Conservation (phyloP, 2,113 vertebrate genomes). For the Callospermophilus lateralis region DNA sequence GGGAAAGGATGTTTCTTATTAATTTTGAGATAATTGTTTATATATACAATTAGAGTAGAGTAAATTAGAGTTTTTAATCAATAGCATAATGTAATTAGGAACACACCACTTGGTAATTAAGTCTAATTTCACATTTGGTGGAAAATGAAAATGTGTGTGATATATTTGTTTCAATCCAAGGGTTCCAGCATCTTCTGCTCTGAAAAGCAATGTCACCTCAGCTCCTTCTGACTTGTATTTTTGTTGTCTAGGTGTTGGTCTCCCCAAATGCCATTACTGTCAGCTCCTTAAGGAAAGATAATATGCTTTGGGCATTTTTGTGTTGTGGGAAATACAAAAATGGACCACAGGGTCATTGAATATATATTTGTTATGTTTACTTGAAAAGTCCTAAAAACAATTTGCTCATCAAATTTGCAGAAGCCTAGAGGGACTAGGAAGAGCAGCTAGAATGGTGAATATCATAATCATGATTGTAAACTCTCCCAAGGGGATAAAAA, state of each 20-base stretch:
- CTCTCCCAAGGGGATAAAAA: background rate
- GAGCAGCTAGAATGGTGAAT: background rate
- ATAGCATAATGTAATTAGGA: constrained; percentile 3
- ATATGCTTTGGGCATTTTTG: constrained; percentile 8
- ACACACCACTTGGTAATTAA: background rate
- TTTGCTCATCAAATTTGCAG: constrained; percentile 39
- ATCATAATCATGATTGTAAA: background rate
- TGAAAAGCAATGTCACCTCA: background rate
- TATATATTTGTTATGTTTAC: background rate
- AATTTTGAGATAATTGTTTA: constrained; percentile 36
- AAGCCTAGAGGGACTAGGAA: background rate
- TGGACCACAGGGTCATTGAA: background rate
- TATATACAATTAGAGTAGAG: background rate
- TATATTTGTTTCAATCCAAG: background rate
- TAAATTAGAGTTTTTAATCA: constrained; percentile 50
- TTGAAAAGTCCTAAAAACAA: background rate
- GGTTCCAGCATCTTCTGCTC: background rate
- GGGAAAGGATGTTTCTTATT: background rate
- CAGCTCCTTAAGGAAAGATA: background rate
- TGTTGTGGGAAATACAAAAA: background rate
- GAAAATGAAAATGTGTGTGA: background rate
- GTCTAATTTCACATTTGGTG: background rate
- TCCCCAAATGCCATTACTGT: background rate
- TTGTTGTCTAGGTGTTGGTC: background rate
- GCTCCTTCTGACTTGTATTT: background rate